A percentile compares a stretch with the other conserved stretches of the same genome.
Conservation (phyloP, 2,888 invertebrate species). For the Eupithecia subumbrata region DNA sequence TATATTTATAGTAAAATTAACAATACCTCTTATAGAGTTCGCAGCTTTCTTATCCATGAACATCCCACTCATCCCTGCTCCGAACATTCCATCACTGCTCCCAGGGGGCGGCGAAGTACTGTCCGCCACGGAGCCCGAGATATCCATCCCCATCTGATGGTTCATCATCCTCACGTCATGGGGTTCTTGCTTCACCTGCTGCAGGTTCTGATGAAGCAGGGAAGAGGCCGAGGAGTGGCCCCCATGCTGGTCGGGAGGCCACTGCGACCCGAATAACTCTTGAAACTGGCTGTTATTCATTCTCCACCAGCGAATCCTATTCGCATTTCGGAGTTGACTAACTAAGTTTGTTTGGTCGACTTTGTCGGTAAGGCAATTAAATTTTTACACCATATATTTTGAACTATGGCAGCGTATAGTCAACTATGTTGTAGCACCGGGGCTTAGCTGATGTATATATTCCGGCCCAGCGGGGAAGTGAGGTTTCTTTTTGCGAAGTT, state of each 20-base stretch:
- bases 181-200: slow-evolving; percentile 74
- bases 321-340: slow-evolving; percentile 71
- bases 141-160: slow-evolving; percentile 73
- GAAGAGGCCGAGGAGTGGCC: slow-evolving; percentile 78
- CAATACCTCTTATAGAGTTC: slow-evolving; percentile 87
- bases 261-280: slow-evolving; percentile 79
- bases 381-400: slow-evolving; percentile 66
- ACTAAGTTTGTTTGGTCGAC: slow-evolving; percentile 74
- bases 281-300: slow-evolving; percentile 81
- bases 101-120: slow-evolving; percentile 85
- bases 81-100: slow-evolving; percentile 75
- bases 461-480: slow-evolving; percentile 73
- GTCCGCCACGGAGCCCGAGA: slow-evolving; percentile 80
- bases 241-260: slow-evolving; percentile 81
- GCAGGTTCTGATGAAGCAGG: slow-evolving; percentile 65
- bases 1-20: not conserved
- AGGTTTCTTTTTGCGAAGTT: slow-evolving; percentile 80
- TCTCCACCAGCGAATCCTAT: slow-evolving; percentile 67
- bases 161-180: slow-evolving; percentile 68
- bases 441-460: slow-evolving; percentile 77
- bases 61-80: slow-evolving; percentile 75
- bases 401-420: slow-evolving; percentile 71
- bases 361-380: slow-evolving; percentile 77
- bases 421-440: slow-evolving; percentile 70
- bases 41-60: slow-evolving; percentile 85